Evolutionary conservation across 2,888 invertebrate species (phyloP), one percentile per base, ranked within the genome.

Genomic region (Rotaria sp.): DNA sequence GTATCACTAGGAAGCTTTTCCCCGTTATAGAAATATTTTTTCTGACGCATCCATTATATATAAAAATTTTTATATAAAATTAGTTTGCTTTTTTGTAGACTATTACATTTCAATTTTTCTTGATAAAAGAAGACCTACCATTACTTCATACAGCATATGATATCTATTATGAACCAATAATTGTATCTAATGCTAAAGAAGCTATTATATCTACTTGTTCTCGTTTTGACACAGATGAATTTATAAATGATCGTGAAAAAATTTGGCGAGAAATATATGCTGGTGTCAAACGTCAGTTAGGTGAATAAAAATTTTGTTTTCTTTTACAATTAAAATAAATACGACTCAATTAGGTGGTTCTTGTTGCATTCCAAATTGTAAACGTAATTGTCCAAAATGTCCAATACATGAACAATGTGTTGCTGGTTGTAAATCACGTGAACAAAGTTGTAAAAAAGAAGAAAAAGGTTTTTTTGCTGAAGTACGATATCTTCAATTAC

Each of bases 141-240:
- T 86, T 87, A 15, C 88, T 90, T 1, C 90, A 90, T 84, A 85
- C 88, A 35, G 88, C 88, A 21, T 90, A 89, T 86, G 89, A 90
- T 86, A 38, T 89, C 3, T 88, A 88, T 86, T 90, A 90, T 87
- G 87, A 89, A 57, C 88, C 89, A 26, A 89, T 90, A 21, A 88
- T 90, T 87, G 87, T 86, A 45, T 88, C 88, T 15, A 90, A 89
- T 87, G 90, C 89, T 30, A 87, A 89, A 52, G 90, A 90, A 88
- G 90, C 90, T 2, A 84, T 90, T 2, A 90, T 90, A 88, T 90
- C 90, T 67, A 74, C 41, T 21, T 75, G 52, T 26, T 59, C 86
- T 13, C 84, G 84, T 84, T 86, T 86, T 57, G 86, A 86, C 26
- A 86, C 86, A 21, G 86, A 86, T 80, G 86, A 86, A 24, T 86